Evolutionary conservation across 2,888 invertebrate species (phyloP).

Genomic region (Apamea epomidion): DNA sequence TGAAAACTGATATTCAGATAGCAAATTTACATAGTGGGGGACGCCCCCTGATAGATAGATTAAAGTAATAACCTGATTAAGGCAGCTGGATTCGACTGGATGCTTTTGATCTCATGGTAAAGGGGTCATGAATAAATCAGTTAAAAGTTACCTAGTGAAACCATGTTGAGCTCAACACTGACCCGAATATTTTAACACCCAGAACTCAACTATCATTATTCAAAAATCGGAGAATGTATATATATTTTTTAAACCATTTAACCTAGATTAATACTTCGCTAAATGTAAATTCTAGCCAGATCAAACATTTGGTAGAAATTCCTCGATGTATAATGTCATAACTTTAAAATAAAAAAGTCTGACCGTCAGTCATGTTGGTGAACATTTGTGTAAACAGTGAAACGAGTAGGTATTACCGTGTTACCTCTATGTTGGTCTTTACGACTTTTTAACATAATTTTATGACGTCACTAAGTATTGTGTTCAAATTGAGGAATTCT

Average conservation of each 20-base stretch:
- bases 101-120: neutral
- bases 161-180: neutral
- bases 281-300: conserved; percentile 23
- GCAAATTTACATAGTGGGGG: neutral
- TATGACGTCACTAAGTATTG: conserved; percentile 32
- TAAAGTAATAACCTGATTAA: neutral
- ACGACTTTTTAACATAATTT: conserved; percentile 20
- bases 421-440: conserved; percentile 16
- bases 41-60: neutral
- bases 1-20: conserved; percentile 6
- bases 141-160: neutral
- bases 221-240: conserved; percentile 12
- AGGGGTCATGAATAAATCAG: neutral
- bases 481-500: conserved; percentile 20
- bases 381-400: conserved; percentile 55
- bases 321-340: conserved; percentile 46
- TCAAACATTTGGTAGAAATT: conserved; percentile 42
- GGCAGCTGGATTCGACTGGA: neutral
- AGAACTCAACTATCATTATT: conserved; percentile 13
- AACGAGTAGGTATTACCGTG: conserved; percentile 25
- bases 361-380: conserved; percentile 29
- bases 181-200: conserved; percentile 31
- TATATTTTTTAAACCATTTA: conserved; percentile 14
- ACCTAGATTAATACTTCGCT: conserved; percentile 33
- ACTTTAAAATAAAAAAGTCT: conserved; percentile 33